Evolutionary conservation across 2,888 invertebrate genomes (phyloP), one percentile per base, ranked within the genome.

Genomic region (Phlogophora meticulosa): DNA sequence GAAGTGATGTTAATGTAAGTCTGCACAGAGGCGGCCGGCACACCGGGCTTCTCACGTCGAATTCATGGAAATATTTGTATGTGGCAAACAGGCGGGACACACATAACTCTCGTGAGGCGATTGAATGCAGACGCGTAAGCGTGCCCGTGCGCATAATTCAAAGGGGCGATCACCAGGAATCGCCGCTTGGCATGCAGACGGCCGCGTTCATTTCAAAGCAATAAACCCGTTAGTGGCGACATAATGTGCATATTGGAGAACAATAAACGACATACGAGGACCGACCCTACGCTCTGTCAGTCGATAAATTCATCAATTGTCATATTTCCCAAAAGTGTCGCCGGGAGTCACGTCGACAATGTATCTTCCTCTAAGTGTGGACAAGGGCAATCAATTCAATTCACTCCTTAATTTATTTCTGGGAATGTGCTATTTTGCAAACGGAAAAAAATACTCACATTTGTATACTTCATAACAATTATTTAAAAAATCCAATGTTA

Each of bases 141-240:
- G 92, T 93, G 93, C 92, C 87, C 89, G 85, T 88, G 91, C 93
- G 94, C 94, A 95, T 95, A 94, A 93, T 94, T 94, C 93, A 93
- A 93, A 91, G 91, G 92, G 92, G 91, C 94, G 93, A 93, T 93
- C 93, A 94, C 94, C 93, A 93, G 92, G 93, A 93, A 93, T 92
- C 90, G 89, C 82, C 89, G 88, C 84, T 94, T 94, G 91, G 92
- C 93, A 95, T 94, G 94, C 94, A 94, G 94, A 94, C 94, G 88
- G 83, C 79, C 81, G 86, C 86, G 88, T 91, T 89, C 92, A 93
- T 93, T 94, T 88, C 89, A 89, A 91, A 93, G 91, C 91, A 90
- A 93, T 93, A 93, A 93, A 91, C 94, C 94, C 94, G 94, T 94
- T 94, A 94, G 86, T 83, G 89, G 88, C 90, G 87, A 92, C 90